Conservation (phyloP, 2,113 vertebrate species). For the Cavia aperea region DNA sequence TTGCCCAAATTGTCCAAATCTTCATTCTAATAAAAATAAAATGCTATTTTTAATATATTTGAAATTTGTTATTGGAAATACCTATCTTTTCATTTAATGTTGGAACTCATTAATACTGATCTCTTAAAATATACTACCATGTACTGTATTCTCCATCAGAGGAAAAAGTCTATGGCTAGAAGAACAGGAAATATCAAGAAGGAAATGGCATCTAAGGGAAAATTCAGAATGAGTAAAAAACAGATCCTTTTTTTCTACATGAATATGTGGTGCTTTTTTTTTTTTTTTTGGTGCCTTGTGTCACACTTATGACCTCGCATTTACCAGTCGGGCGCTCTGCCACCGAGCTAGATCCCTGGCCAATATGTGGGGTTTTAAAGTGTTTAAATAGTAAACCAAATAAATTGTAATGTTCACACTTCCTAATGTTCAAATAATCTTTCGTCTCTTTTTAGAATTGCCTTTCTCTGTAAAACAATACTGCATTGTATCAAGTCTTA, state of each 20-base stretch:
- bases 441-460: not conserved
- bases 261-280: not conserved
- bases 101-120: not conserved
- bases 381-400: constrained; percentile 21
- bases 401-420: not conserved
- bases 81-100: not conserved
- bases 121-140: not conserved
- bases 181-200: not conserved
- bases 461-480: not conserved
- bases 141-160: not conserved
- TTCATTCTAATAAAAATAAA: not conserved
- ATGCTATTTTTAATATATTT: not conserved
- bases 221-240: not conserved
- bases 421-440: not conserved
- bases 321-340: no score
- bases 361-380: not conserved
- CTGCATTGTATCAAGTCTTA: not conserved
- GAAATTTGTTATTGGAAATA: not conserved
- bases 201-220: not conserved
- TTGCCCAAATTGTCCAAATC: not conserved
- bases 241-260: not conserved
- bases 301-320: no score
- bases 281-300: no score
- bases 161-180: not conserved
- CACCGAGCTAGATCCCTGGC: no score